A percentile compares a stretch with the other conserved stretches of the same genome.
Conservation (phyloP, 2,113 vertebrate genomes). For the Urocitellus parryii region DNA sequence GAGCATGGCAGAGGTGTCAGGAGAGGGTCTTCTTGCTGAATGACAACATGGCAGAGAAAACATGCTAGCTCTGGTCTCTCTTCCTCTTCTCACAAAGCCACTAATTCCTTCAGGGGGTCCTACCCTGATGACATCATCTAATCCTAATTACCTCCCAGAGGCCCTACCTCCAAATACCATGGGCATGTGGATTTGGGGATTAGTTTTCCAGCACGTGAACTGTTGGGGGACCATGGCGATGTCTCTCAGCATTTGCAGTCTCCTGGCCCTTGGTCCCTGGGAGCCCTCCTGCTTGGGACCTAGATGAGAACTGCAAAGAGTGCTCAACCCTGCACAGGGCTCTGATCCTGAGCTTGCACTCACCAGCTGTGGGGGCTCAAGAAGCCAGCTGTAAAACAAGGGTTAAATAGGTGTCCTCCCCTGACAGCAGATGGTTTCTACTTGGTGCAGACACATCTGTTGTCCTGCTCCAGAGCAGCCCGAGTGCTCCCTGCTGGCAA, state of each 20-base stretch:
- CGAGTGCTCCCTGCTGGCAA: neutral
- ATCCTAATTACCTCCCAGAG: neutral
- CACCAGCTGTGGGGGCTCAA: too few species aligned
- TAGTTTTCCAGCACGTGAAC: neutral
- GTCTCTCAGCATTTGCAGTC: neutral
- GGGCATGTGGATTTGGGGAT: neutral
- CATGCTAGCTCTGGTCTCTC: neutral
- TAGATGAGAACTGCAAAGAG: neutral
- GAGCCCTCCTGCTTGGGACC: neutral
- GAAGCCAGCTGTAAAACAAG: neutral
- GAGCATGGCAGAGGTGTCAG: neutral
- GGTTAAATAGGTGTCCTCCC: neutral
- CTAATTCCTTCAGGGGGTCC: neutral
- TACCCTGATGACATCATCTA: neutral
- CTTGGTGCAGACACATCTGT: neutral
- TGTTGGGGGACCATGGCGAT: neutral
- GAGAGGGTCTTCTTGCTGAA: neutral
- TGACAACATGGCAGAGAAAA: too few species aligned
- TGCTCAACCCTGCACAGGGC: neutral
- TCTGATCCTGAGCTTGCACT: neutral
- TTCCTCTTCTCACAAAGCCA: neutral
- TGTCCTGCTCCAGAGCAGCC: neutral
- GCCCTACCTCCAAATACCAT: neutral
- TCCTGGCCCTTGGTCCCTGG: neutral
- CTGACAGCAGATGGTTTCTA: accelerated